phyloP scores from a whole-genome alignment of 2,888 invertebrate genomes.

The Myathropa florea region DNA sequence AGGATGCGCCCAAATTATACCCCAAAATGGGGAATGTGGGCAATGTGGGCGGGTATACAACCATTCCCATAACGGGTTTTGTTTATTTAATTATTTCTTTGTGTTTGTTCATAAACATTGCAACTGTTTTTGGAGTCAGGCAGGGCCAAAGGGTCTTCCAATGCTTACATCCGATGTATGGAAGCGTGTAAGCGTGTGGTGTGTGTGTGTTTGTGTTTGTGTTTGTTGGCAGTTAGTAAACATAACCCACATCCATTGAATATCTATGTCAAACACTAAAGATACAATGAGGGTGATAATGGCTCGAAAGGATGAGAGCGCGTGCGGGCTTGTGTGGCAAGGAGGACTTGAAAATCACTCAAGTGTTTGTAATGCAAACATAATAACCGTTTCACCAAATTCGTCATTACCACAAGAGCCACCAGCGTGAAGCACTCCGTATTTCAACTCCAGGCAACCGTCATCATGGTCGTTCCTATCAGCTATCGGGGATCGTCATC shows the following conservation, averaged over 20 bases:
- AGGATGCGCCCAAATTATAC: slow-evolving; percentile 22
- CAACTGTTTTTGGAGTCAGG: neutral
- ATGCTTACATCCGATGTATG: too few relatives aligned
- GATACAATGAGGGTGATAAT: slow-evolving; percentile 32
- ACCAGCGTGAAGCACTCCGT: neutral
- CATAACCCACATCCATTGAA: slow-evolving; percentile 26
- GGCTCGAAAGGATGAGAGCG: neutral
- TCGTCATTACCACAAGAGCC: slow-evolving; percentile 35
- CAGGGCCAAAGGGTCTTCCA: neutral
- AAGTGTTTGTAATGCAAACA: slow-evolving; percentile 59
- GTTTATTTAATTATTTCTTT: slow-evolving; percentile 65
- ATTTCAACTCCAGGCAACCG: neutral
- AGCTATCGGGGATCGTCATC: slow-evolving; percentile 17
- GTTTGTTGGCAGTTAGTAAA: slow-evolving; percentile 10
- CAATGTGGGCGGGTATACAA: neutral
- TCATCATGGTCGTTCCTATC: neutral
- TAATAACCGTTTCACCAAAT: slow-evolving; percentile 36
- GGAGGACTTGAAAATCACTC: slow-evolving; percentile 33
- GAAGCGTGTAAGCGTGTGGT: too few relatives aligned
- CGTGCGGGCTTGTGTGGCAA: neutral
- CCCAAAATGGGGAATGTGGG: neutral
- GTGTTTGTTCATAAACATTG: slow-evolving; percentile 5
- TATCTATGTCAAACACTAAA: slow-evolving; percentile 31
- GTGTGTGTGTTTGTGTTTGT: neutral
- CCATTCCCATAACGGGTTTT: slow-evolving; percentile 15